Evolutionary conservation across 2,797 vertebrate genomes (phyloP), one percentile per base, ranked within the genome.

Genomic region (Cryptoblepharus egeriae): DNA sequence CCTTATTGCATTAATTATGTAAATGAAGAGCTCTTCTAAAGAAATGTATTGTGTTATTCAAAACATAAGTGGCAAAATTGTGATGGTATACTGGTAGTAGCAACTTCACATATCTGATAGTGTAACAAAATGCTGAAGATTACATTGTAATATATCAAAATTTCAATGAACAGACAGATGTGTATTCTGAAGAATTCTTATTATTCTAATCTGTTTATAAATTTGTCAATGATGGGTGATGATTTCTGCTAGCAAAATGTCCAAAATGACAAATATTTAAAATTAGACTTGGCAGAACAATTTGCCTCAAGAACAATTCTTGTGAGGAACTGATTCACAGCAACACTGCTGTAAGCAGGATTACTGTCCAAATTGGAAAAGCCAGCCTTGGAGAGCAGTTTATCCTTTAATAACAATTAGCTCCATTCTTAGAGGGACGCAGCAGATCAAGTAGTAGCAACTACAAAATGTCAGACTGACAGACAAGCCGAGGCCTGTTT

Each of bases 371-470:
- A 96, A 96, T 97, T 97, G 96, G 96, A 97, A 96, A 97, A 97
- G 97, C 97, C 96, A 97, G 96, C 92, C 95, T 94, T 87, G 91
- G 96, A 95, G 96, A 96, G 93, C 95, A 96, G 96, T 98, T 97
- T 97, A 98, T 97, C 97, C 97, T 93, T 98, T 98, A 96, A 98
- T 98, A 96, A 96, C 95, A 94, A 96, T 97, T 95, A 95, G 93
- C 95, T 92, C 91, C 92, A 96, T 95, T 95, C 94, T 94, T 94
- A 94, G 94, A 95, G 94, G 92, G 92, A 94, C 92, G 88, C 32
- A 77, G 90, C 85, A 83, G 81, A 92, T 90, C 82, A 88, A 92
- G 88, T 83, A 77, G 90, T 84, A 75, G 82, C 85, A 87, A 82
- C 87, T 42, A 28, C 80, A 91, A 92, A 90, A 91, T 89, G 89